These are phyloP conservation scores for Pteromalus puparum DNA, from an alignment of 1,140 invertebrate species.

Conservation along the genomic window DNA sequence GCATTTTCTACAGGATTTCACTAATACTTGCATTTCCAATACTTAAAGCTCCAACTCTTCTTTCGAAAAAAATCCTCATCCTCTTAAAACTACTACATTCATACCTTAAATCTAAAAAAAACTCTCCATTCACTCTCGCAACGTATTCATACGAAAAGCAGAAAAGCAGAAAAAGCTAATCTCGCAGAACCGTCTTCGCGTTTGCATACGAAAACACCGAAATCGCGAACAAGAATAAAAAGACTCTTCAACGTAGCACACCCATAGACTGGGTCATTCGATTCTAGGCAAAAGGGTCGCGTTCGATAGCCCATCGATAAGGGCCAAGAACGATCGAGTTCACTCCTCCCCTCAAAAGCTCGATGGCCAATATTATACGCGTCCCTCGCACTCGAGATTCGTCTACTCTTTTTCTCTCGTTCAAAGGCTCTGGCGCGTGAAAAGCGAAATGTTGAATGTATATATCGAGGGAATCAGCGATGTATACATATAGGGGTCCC, in stretches of 20 bases:
- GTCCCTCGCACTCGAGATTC: not conserved
- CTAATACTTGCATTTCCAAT: not conserved
- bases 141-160: not conserved
- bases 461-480: too few relatives aligned
- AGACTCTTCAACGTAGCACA: not conserved
- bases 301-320: constrained; percentile 40
- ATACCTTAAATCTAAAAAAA: too few relatives aligned
- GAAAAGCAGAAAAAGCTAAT: too few relatives aligned
- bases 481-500: too few relatives aligned
- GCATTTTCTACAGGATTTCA: too few relatives aligned
- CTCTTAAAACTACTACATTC: not conserved
- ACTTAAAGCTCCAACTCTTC: not conserved
- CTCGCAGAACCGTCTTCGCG: not conserved
- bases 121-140: not conserved
- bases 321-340: constrained; percentile 27
- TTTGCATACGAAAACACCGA: constrained; percentile 26
- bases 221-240: not conserved
- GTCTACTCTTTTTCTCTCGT: not conserved
- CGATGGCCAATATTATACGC: constrained; percentile 38
- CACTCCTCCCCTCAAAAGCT: not conserved
- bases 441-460: not conserved
- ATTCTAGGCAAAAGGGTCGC: not conserved
- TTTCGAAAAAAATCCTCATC: not conserved
- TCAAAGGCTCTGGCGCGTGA: not conserved
- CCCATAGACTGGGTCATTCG: not conserved